phyloP scores from a whole-genome alignment of 1,140 invertebrate species.

The Lasaia peninsularis region DNA sequence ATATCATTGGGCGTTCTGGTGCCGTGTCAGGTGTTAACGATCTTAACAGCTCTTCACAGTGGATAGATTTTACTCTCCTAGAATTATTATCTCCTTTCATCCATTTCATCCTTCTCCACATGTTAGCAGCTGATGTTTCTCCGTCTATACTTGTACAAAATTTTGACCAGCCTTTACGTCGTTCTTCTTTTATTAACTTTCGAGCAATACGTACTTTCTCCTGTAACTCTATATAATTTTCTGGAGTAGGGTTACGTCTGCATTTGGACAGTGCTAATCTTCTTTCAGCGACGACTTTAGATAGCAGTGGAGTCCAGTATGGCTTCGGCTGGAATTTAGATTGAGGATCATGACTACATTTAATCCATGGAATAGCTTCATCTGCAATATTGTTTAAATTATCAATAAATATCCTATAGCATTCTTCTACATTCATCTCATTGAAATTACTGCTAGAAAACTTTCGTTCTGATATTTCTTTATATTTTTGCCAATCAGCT shows the following conservation, averaged over 20 bases:
- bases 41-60: background rate
- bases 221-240: background rate
- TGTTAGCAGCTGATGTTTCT: background rate
- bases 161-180: background rate
- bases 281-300: background rate
- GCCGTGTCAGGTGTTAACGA: background rate
- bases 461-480: background rate
- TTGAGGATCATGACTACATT: background rate
- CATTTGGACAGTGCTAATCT: background rate
- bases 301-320: background rate
- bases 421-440: background rate
- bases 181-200: background rate
- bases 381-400: background rate
- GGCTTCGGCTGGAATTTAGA: background rate
- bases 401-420: background rate
- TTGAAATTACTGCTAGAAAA: background rate
- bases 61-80: background rate
- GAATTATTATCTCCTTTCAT: background rate
- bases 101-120: background rate
- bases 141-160: background rate
- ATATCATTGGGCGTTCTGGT: background rate
- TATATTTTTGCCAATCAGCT: slow-evolving; percentile 8
- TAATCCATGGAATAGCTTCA: background rate
- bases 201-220: background rate
- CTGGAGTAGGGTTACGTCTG: background rate